Base-by-base conservation (phyloP, 2,113 vertebrate species). In the Arothron firmamentum region DNA sequence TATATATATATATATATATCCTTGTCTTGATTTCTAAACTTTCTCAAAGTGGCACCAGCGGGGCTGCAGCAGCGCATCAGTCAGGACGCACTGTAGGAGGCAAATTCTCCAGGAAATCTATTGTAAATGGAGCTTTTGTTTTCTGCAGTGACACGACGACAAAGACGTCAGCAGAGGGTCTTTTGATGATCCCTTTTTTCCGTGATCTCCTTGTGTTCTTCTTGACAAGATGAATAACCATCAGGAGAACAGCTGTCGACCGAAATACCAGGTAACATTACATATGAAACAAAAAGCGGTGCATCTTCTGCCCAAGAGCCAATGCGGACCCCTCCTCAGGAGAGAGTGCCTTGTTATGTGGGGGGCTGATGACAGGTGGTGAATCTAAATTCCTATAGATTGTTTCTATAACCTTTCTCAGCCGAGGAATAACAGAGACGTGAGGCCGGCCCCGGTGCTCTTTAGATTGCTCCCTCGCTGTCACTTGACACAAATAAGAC, bases 391-490 rank as follows among this genome's bases (percentile, higher is more conserved):
- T 83, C 70, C 65, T 74, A 86, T 78, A 72, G 79, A 86, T 83
- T 83, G 82, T 85, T 85, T 78, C 78, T 67, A 43, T 88, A 89
- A 89, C 87, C 84, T 89, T 86, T 85, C 73, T 83, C 80, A 83
- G 77, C 72, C 59, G 77, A 79, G 77, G 83, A 85, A 88, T 88
- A 89, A 87, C 81, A 87, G 74, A 80, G 85, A 89, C 74, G 68
- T 79, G 78, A 85, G 86, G 74, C 78, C 77, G 34, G 65, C 81
- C 72, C 77, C 70, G 53, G 74, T 85, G 78, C 85, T 89, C 87
- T 87, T 86, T 84, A 77, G 84, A 85, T 86, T 62, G 53, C 65
- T 87, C 85, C 81, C 70, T 81, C 58, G 70, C 75, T 78, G 81
- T 84, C 79, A 70, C 78, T 74, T 70, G 83, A 88, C 75, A 79